A percentile compares a stretch with the other conserved stretches of the same genome.
Evolutionary conservation across 2,797 vertebrate species (phyloP).

Genomic region (Fringilla coelebs): DNA sequence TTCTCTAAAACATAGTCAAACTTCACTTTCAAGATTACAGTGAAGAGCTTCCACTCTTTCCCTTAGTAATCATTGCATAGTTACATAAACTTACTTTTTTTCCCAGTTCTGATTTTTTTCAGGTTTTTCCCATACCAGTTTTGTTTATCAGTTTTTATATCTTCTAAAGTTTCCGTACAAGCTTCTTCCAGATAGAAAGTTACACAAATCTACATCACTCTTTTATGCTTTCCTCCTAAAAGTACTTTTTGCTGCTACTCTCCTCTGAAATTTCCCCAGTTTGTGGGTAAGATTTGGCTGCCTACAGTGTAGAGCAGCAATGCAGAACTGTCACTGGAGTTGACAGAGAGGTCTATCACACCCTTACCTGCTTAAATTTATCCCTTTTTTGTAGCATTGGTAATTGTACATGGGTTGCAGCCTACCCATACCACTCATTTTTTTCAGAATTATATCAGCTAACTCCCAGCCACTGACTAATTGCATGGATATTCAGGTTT

Average conservation of each 20-base stretch:
- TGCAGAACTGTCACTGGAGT: not conserved
- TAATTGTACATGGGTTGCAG: not conserved
- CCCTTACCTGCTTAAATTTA: not conserved
- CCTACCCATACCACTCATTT: not conserved
- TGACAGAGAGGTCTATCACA: not conserved
- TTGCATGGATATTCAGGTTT: not conserved
- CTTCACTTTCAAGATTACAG: conserved; percentile 11
- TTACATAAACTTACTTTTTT: not conserved
- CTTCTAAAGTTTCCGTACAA: not conserved
- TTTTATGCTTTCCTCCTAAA: not conserved
- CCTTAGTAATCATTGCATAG: not conserved
- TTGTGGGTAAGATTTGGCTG: not conserved
- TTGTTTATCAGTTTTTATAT: not conserved
- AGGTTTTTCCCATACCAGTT: not conserved
- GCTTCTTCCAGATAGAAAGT: not conserved
- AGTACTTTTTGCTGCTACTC: not conserved
- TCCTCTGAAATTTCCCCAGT: not conserved
- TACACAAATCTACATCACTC: not conserved
- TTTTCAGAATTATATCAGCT: not conserved
- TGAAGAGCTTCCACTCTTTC: not conserved
- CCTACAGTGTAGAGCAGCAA: not conserved
- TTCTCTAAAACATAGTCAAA: not conserved
- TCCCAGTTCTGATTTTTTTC: not conserved
- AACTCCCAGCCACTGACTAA: not conserved
- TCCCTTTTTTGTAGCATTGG: not conserved